Evolutionary conservation across 2,113 vertebrate species (phyloP), one percentile per base, ranked within the genome.

Genomic region (Morone saxatilis): DNA sequence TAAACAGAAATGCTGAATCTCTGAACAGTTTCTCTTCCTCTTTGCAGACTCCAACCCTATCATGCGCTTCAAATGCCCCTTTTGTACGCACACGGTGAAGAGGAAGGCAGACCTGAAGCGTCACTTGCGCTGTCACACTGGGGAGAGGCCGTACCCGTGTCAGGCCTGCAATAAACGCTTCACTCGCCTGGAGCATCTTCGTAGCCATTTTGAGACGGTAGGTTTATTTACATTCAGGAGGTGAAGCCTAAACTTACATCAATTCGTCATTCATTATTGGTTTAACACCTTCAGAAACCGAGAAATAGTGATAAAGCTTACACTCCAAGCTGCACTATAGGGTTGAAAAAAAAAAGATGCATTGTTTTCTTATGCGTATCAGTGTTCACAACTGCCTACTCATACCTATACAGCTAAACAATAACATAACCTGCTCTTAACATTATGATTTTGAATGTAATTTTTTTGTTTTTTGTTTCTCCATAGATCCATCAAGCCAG

Each of bases 121-220:
- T 12, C 98, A 99, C 92, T 95, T 99, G 19, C 97, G 98, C 50
- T 99, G 98, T 65, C 98, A 99, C 40, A 99, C 98, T 0, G 98
- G 98, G 13, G 98, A 99, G 91, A 93, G 98, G 72, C 98, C 98
- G 0, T 99, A 99, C 85, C 98, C 98, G 0, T 99, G 98, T 6
- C 97, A 99, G 90, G 98, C 98, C 0, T 99, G 98, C 85, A 98
- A 97, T 8, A 99, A 99, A 84, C 96, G 98, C 43, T 99, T 99
- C 56, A 98, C 98, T 83, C 95, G 98, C 80, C 96, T 99, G 22
- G 98, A 99, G 82, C 98, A 99, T 83, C 96, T 99, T 9, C 97
- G 97, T 38, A 99, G 97, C 94, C 98, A 99, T 80, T 98, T 99
- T 80, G 97, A 98, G 93, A 99, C 98, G 5, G 98, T 99, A 93